A percentile compares a stretch with the other conserved stretches of the same genome.
phyloP scores from a whole-genome alignment of 37 sponge, comb jelly and placozoan genomes.

The Spongilla lacustris region DNA sequence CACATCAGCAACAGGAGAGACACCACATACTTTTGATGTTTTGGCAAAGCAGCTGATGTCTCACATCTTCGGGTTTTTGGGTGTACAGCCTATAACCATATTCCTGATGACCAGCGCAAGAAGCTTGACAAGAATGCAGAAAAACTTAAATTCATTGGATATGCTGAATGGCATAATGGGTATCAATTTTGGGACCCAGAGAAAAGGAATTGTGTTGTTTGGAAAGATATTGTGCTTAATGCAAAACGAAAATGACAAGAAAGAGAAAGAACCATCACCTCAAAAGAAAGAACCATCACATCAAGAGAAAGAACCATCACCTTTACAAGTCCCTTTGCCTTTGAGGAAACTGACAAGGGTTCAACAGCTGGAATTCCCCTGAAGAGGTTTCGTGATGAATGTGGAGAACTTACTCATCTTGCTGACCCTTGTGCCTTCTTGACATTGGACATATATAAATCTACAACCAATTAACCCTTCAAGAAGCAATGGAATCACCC shows the following conservation, averaged over 20 bases:
- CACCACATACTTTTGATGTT: constrained; percentile 51
- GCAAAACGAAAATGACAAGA: neutral
- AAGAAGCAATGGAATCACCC: constrained; percentile 41
- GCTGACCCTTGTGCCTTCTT: neutral
- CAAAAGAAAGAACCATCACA: neutral
- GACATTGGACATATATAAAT: neutral
- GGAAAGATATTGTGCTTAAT: constrained; percentile 4
- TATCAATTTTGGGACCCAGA: constrained; percentile 2
- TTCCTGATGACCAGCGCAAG: constrained; percentile 29
- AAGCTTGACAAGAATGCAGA: constrained; percentile 17
- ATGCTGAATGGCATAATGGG: neutral
- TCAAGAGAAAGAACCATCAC: neutral
- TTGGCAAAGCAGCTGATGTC: constrained; percentile 46
- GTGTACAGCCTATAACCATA: constrained; percentile 61
- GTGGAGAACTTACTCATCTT: neutral
- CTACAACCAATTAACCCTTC: too few species aligned
- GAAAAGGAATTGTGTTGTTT: neutral
- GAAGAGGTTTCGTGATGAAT: neutral
- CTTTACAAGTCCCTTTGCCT: neutral
- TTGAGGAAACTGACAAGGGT: neutral
- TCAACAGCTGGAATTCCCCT: neutral
- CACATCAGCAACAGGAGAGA: constrained; percentile 41
- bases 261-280: constrained; percentile 1
- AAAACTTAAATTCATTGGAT: constrained; percentile 11
- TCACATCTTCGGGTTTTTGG: constrained; percentile 57